Percentiles rank a stretch among this genome's conserved stretches.
phyloP scores from a whole-genome alignment of 2,797 vertebrate species.

The Sylvia borin region DNA sequence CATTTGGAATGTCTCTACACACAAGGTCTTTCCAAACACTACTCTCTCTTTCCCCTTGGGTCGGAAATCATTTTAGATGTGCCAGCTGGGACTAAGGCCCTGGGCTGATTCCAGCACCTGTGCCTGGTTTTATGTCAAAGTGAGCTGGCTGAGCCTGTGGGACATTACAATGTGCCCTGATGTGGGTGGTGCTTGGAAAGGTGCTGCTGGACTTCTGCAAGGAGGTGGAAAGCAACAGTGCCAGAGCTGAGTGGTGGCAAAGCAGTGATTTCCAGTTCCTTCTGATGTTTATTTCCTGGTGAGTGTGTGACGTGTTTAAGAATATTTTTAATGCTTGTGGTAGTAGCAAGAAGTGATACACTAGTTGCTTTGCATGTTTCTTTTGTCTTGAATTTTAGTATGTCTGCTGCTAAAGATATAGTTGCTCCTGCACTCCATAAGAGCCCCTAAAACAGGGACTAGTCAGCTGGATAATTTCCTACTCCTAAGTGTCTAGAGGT shows the following conservation, averaged over 20 bases:
- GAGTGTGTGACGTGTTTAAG: constrained; percentile 15
- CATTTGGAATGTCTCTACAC: neutral
- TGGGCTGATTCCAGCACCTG: constrained; percentile 47
- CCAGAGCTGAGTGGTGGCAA: neutral
- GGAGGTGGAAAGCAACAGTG: neutral
- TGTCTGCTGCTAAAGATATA: neutral
- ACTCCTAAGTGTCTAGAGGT: neutral
- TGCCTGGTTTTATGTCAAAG: constrained; percentile 14
- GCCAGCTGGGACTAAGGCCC: constrained; percentile 39
- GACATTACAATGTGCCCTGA: neutral
- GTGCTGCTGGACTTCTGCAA: neutral
- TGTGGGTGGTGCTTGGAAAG: neutral
- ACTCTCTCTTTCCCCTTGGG: neutral
- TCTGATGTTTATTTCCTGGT: constrained; percentile 56
- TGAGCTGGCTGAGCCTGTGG: constrained; percentile 14
- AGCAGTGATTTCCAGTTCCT: neutral
- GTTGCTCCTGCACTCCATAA: neutral
- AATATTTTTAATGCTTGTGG: neutral
- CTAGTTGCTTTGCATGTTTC: neutral
- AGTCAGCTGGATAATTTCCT: neutral
- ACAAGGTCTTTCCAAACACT: constrained; percentile 24
- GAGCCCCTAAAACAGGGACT: neutral
- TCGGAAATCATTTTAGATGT: constrained; percentile 28
- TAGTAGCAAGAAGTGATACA: neutral
- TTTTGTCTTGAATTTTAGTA: neutral